These are phyloP conservation scores for Notothenia rossii DNA, from an alignment of 2,113 vertebrate genomes.

Conservation along the genomic window DNA sequence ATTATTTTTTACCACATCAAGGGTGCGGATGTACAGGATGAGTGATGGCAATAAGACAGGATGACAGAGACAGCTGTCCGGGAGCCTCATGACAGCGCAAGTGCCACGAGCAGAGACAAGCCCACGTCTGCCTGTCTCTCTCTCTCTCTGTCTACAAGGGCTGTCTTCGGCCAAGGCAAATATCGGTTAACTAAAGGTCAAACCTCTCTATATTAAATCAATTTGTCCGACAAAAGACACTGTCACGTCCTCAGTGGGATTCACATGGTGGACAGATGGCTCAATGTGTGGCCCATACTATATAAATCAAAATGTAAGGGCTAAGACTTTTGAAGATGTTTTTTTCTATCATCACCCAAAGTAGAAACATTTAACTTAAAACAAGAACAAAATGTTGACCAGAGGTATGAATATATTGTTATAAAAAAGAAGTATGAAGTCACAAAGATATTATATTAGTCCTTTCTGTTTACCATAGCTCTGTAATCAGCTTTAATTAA, in stretches of 20 bases:
- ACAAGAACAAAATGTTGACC: neutral
- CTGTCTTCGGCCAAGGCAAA: neutral
- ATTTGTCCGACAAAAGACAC: neutral
- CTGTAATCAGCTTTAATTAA: too few relatives aligned
- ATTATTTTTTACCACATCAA: neutral
- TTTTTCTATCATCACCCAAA: too few relatives aligned
- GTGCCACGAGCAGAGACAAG: neutral
- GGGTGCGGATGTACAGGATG: neutral
- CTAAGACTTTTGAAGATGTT: neutral
- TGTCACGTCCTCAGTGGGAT: too few relatives aligned
- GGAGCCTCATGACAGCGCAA: neutral
- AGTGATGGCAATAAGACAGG: neutral
- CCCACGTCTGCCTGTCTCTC: neutral
- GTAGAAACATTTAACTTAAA: neutral
- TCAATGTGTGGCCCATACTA: neutral
- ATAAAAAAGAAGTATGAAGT: too few relatives aligned
- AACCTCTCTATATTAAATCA: neutral
- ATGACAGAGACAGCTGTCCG: slow-evolving; percentile 10
- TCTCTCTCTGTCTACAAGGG: neutral
- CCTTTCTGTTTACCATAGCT: too few relatives aligned
- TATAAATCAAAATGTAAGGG: neutral
- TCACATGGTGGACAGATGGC: neutral
- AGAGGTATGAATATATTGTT: too few relatives aligned
- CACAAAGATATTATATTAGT: too few relatives aligned
- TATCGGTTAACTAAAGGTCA: neutral